Evolutionary conservation across 2,797 vertebrate genomes (phyloP), one percentile per base, ranked within the genome.

Genomic region (Sebastes taczanowskii): DNA sequence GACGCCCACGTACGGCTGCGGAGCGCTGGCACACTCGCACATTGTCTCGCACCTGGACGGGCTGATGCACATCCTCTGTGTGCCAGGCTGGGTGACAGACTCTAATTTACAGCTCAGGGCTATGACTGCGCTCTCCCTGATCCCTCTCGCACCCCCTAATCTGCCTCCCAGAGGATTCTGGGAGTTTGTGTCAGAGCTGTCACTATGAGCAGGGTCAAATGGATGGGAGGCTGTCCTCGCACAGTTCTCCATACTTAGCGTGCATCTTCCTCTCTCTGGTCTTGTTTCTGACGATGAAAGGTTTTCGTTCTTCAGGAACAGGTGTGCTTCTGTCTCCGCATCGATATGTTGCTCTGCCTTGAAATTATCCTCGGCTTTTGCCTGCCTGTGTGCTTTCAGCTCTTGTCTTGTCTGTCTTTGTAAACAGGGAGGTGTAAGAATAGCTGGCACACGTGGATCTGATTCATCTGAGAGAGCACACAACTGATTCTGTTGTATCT

Each of bases 111-210:
- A 91, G 84, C 94, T 95, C 88, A 93, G 93, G 84, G 89, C 94
- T 92, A 92, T 94, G 93, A 92, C 89, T 75, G 94, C 89, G 87
- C 91, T 88, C 85, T 95, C 86, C 73, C 94, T 96, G 96, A 97
- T 97, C 97, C 96, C 95, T 94, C 95, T 96, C 78, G 87, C 91
- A 91, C 88, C 92, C 86, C 80, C 85, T 93, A 95, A 94, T 89
- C 91, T 96, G 91, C 94, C 94, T 94, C 93, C 91, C 74, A 72
- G 92, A 91, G 94, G 92, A 93, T 93, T 95, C 87, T 91, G 91
- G 87, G 91, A 90, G 91, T 95, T 93, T 91, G 92, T 91, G 74
- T 94, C 91, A 52, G 82, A 85, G 89, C 85, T 91, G 89, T 93
- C 91, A 87, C 85, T 74, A 65, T 84, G 87, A 88, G 85, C 86